A percentile compares a stretch with the other conserved stretches of the same genome.
Conservation (phyloP, 2,113 vertebrate species). For the cat (Felis catus) region DNA sequence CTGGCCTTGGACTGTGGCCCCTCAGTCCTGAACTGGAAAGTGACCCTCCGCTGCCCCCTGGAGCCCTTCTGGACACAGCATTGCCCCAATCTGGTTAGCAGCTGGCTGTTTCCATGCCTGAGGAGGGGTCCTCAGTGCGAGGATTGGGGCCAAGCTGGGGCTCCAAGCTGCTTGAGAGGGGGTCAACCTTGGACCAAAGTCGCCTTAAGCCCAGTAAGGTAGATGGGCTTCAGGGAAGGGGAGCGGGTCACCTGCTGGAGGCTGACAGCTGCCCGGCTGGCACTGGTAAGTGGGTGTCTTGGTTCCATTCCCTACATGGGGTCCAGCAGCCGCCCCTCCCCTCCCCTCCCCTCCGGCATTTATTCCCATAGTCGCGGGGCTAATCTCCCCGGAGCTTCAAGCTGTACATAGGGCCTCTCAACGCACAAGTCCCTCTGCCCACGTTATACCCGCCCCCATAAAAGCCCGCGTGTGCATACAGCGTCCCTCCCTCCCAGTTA, state of each 20-base stretch:
- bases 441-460: not conserved
- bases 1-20: not conserved
- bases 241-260: not conserved
- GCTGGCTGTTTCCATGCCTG: constrained; percentile 60
- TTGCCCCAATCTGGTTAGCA: not conserved
- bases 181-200: constrained; percentile 74
- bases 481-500: not conserved
- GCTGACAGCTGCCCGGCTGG: not conserved
- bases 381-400: constrained; percentile 47
- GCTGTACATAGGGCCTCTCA: constrained; percentile 83
- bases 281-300: not conserved
- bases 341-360: not conserved
- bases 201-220: constrained; percentile 55
- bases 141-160: constrained; percentile 15
- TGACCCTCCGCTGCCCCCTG: constrained; percentile 45
- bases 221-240: constrained; percentile 27
- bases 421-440: constrained; percentile 78
- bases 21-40: constrained; percentile 52
- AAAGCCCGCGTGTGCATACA: constrained; percentile 31
- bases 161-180: constrained; percentile 55
- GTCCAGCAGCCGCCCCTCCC: not conserved
- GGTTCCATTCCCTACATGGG: not conserved
- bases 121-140: not conserved
- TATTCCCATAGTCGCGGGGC: constrained; percentile 31
- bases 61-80: constrained; percentile 25